Percentiles rank a stretch among this genome's conserved stretches.
Conservation (phyloP, 2,797 vertebrate species). For the Darevskia nairensis region DNA sequence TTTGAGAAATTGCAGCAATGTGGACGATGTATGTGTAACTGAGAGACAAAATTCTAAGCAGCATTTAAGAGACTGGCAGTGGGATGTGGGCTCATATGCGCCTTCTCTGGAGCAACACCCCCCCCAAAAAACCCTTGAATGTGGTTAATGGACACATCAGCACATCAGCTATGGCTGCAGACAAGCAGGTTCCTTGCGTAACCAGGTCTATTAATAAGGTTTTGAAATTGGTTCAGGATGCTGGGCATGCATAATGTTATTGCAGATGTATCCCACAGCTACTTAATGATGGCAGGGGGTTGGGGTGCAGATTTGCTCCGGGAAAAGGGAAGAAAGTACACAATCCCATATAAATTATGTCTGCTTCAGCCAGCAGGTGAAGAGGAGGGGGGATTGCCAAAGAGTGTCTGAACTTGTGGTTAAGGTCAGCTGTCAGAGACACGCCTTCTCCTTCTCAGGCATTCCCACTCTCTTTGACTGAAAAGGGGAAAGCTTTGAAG, state of each 20-base stretch:
- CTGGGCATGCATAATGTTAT: background rate
- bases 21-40: background rate
- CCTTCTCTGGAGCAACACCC: background rate
- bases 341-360: background rate
- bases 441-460: background rate
- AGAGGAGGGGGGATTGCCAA: too few relatives aligned
- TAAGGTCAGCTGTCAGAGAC: too few relatives aligned
- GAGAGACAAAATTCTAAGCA: background rate
- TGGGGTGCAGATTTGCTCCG: background rate
- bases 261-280: background rate
- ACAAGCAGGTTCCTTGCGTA: background rate
- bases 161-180: background rate
- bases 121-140: background rate
- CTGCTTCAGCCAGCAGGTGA: background rate
- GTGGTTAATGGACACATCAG: background rate
- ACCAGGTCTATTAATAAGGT: background rate
- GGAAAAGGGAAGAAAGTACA: background rate
- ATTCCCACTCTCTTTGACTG: background rate
- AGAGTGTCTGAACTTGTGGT: too few relatives aligned
- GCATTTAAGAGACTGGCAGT: background rate
- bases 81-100: background rate
- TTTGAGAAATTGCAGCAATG: background rate
- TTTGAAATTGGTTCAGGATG: background rate
- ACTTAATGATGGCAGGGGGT: background rate
- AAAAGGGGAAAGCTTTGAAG: background rate